phyloP scores from a whole-genome alignment of 1,140 invertebrate genomes.

The Euura lappo region DNA sequence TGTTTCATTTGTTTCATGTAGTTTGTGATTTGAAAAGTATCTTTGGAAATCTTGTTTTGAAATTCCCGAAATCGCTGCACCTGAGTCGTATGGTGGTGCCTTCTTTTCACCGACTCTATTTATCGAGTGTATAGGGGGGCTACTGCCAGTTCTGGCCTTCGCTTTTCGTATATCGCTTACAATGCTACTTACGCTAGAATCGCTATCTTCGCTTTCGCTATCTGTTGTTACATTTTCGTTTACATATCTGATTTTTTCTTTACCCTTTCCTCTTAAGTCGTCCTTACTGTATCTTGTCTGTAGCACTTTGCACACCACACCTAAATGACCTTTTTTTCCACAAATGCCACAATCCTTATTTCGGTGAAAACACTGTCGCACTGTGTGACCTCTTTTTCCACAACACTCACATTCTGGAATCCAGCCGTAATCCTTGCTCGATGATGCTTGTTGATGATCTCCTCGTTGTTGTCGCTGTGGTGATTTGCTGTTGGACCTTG shows the following conservation, averaged over 20 bases:
- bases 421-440: not conserved
- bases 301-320: not conserved
- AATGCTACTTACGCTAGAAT: not conserved
- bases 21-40: not conserved
- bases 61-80: not conserved
- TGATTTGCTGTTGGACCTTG: not conserved
- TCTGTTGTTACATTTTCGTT: conserved; percentile 7
- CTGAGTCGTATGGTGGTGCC: conserved; percentile 8
- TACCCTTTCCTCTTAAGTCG: not conserved
- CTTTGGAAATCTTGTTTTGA: not conserved
- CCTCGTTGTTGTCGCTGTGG: not conserved
- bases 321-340: not conserved
- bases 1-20: not conserved
- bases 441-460: not conserved
- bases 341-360: conserved; percentile 4
- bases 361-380: not conserved
- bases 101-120: not conserved
- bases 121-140: not conserved
- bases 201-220: not conserved
- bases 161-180: too few relatives aligned
- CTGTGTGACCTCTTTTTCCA: conserved; percentile 5
- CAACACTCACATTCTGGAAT: conserved; percentile 2
- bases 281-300: not conserved
- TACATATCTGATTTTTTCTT: not conserved
- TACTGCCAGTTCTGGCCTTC: not conserved